Evolutionary conservation across 2,888 invertebrate species (phyloP).

Genomic region (Sinopyrophorus schimmeli): DNA sequence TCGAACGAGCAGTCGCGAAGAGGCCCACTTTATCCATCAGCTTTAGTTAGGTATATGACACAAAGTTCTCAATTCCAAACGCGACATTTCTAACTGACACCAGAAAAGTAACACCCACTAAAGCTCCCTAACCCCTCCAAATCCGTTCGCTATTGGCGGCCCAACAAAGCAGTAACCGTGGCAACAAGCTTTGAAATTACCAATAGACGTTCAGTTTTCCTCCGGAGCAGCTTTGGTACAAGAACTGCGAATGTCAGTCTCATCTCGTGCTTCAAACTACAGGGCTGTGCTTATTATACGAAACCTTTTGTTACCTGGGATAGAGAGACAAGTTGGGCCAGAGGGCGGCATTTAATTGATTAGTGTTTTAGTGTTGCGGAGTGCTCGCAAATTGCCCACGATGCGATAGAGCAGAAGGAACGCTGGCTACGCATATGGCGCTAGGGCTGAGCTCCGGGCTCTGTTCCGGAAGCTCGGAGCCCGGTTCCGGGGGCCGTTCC

Average conservation of each 20-base stretch:
- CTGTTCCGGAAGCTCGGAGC: slow-evolving; percentile 56
- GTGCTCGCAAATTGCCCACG: too few species aligned
- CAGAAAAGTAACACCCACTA: slow-evolving; percentile 41
- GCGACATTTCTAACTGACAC: slow-evolving; percentile 47
- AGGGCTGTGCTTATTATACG: slow-evolving; percentile 33
- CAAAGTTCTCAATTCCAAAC: slow-evolving; percentile 46
- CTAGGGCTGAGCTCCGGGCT: slow-evolving; percentile 60
- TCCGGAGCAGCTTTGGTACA: slow-evolving; percentile 35
- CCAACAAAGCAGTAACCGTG: slow-evolving; percentile 49
- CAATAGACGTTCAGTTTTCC: slow-evolving; percentile 46
- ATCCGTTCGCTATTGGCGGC: slow-evolving; percentile 47
- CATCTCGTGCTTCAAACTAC: slow-evolving; percentile 44
- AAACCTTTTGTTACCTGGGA: slow-evolving; percentile 22
- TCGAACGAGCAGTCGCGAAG: slow-evolving; percentile 39
- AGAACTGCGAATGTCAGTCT: slow-evolving; percentile 43
- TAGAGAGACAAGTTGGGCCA: not conserved
- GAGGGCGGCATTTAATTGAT: too few species aligned
- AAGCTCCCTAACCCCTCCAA: slow-evolving; percentile 40
- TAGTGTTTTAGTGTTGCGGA: too few species aligned
- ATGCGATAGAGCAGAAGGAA: too few species aligned
- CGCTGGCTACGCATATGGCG: slow-evolving; percentile 57
- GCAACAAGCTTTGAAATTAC: slow-evolving; percentile 51
- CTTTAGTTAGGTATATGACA: slow-evolving; percentile 53
- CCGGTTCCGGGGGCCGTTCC: slow-evolving; percentile 55
- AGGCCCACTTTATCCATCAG: slow-evolving; percentile 55